Conservation (phyloP, 1,140 invertebrate species). For the Proctacanthus coquilletti region DNA sequence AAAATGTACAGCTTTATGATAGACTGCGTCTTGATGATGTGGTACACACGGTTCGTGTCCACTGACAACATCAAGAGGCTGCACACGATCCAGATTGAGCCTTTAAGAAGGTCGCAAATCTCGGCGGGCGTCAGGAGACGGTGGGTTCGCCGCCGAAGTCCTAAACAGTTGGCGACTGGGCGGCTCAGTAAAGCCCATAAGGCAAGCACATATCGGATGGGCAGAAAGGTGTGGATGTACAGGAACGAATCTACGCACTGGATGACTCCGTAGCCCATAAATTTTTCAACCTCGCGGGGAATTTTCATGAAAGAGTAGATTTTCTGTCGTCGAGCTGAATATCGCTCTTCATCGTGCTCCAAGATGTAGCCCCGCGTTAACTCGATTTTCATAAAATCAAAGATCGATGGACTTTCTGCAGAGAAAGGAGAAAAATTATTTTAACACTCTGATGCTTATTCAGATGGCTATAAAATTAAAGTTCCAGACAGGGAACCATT, state of each 20-base stretch:
- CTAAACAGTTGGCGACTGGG: conserved; percentile 52
- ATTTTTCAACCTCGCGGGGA: conserved; percentile 81
- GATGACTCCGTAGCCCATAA: conserved; percentile 93
- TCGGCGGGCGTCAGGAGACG: conserved; percentile 71
- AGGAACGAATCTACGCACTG: conserved; percentile 96
- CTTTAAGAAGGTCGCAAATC: conserved; percentile 92
- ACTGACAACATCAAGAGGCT: conserved; percentile 75
- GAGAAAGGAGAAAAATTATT: background rate
- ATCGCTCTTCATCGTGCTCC: conserved; percentile 87
- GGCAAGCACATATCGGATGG: conserved; percentile 77
- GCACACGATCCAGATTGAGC: conserved; percentile 70
- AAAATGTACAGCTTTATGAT: conserved; percentile 99
- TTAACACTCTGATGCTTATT: background rate
- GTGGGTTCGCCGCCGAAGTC: conserved; percentile 37
- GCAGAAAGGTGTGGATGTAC: conserved; percentile 95
- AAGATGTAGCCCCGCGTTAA: conserved; percentile 79
- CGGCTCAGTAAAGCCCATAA: conserved; percentile 61
- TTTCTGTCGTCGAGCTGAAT: conserved; percentile 83
- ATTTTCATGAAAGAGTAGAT: conserved; percentile 96
- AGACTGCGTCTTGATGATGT: conserved; percentile 95
- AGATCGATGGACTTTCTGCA: conserved; percentile 9
- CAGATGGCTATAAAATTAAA: conserved; percentile 8
- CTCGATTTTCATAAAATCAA: conserved; percentile 70
- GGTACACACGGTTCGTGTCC: conserved; percentile 97
- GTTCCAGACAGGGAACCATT: background rate